Evolutionary conservation across 1,140 invertebrate species (phyloP), one percentile per base, ranked within the genome.

Genomic region (Sitodiplosis mosellana): DNA sequence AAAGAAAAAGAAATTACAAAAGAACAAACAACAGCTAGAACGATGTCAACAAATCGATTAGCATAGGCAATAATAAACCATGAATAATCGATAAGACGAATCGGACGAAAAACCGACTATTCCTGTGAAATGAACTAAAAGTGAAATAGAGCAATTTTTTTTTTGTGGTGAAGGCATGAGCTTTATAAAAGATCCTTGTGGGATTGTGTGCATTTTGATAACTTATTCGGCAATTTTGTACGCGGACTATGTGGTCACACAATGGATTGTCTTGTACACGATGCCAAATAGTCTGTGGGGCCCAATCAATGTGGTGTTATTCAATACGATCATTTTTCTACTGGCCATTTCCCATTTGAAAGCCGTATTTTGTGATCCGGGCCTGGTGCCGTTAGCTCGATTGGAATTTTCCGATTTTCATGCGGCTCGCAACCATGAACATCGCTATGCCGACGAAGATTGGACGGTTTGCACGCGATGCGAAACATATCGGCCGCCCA

Each of bases 321-420:
- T 90, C 65, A 91, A 92, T 59, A 75, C 76, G 1, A 66, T 90
- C 17, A 69, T 91, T 48, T 78, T 89, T 55, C 61, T 91, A 21
- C 61, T 87, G 41, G 66, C 75, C 45, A 77, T 87, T 61, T 74
- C 87, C 11, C 88, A 92, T 64, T 56, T 85, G 10, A 74, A 85
- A 60, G 86, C 88, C 14, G 87, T 90, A 40, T 77, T 87, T 52
- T 87, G 83, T 45, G 88, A 93, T 71, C 88, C 88, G 33, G 88
- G 88, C 10, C 78, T 83, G 50, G 83, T 93, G 40, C 88, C 87
- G 15, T 65, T 92, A 47, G 83, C 86, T 53, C 76, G 77, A 54
- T 69, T 88, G 54, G 86, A 89, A 58, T 88, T 89, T 66, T 87
- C 85, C n/a, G 85, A 89, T 59, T 73, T 81, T 54, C 81, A 86